Percentiles rank a stretch among this genome's conserved stretches.
phyloP scores from a whole-genome alignment of 1,140 invertebrate genomes.

The Microvelia longipes region DNA sequence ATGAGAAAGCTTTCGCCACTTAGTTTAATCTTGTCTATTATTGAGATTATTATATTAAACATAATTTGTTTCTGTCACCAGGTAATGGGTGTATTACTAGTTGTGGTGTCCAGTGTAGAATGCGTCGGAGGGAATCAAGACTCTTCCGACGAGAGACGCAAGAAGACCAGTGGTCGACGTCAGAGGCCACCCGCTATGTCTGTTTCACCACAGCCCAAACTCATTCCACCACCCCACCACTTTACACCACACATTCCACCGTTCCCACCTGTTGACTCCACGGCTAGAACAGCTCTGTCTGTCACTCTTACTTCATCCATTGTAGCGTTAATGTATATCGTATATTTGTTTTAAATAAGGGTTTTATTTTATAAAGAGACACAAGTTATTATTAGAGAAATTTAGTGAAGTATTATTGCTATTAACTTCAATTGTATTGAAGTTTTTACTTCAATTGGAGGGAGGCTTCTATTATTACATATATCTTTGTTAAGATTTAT shows the following conservation, averaged over 20 bases:
- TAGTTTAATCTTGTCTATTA: no score
- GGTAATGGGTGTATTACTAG: conserved; percentile 62
- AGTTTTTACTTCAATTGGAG: no score
- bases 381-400: no score
- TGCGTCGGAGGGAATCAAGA: not conserved
- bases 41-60: not conserved
- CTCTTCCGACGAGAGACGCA: not conserved
- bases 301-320: conserved; percentile 1
- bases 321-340: not conserved
- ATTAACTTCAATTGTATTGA: no score
- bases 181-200: not conserved
- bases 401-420: no score
- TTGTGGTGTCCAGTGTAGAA: conserved; percentile 58
- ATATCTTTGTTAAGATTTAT: no score
- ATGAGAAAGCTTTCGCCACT: no score
- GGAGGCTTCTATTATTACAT: no score
- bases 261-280: not conserved
- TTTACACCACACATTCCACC: not conserved
- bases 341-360: not conserved
- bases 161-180: not conserved
- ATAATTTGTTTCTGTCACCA: conserved; percentile 24
- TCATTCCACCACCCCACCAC: not conserved
- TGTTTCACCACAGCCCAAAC: not conserved
- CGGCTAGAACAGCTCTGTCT: not conserved
- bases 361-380: no score